phyloP scores from a whole-genome alignment of 2,888 invertebrate species.

The Rhimphoctona megacephalus region DNA sequence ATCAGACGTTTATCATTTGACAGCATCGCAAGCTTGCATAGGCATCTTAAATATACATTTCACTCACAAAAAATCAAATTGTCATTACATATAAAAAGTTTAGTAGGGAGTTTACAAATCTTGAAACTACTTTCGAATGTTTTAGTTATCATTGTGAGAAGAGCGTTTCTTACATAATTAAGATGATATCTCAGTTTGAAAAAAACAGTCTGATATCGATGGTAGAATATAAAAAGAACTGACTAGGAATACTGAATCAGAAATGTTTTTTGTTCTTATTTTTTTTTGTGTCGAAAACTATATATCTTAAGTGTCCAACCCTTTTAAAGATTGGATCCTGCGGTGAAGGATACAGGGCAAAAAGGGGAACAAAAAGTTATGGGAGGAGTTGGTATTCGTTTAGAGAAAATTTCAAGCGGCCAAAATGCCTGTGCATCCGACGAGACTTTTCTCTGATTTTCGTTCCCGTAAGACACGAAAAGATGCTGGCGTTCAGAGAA shows the following conservation, averaged over 20 bases:
- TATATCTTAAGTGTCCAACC: constrained; percentile 40
- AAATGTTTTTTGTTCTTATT: constrained; percentile 22
- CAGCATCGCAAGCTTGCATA: neutral
- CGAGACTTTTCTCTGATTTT: constrained; percentile 64
- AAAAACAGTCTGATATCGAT: neutral
- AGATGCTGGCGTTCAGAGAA: constrained; percentile 5
- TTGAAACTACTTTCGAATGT: too few species aligned
- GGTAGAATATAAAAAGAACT: neutral
- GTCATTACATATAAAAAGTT: neutral
- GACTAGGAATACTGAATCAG: neutral
- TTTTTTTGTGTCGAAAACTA: constrained; percentile 30
- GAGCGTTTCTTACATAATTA: neutral
- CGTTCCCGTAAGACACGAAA: constrained; percentile 28
- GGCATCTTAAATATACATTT: neutral
- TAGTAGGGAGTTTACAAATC: neutral
- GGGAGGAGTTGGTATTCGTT: constrained; percentile 66
- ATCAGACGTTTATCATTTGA: neutral
- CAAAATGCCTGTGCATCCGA: constrained; percentile 52
- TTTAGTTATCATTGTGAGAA: neutral
- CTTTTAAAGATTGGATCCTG: constrained; percentile 56
- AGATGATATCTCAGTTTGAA: neutral
- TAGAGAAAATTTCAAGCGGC: constrained; percentile 58
- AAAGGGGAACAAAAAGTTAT: neutral
- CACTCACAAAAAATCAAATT: neutral
- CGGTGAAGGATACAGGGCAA: constrained; percentile 20